phyloP scores from a whole-genome alignment of 2,113 vertebrate species.

The Canis aureus region DNA sequence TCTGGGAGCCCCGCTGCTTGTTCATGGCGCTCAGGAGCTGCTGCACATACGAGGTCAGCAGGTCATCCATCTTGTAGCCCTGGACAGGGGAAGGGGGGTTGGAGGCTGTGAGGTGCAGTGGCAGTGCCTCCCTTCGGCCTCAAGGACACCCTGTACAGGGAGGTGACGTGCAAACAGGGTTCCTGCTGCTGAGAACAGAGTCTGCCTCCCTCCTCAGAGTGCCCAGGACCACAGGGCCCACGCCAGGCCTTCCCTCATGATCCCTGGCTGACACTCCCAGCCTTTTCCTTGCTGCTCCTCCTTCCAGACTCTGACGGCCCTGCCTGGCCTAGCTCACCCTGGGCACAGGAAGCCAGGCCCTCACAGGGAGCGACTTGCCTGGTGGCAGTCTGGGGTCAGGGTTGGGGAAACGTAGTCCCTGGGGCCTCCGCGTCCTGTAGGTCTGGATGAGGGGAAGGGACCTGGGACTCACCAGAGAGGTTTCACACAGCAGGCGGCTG shows the following conservation, averaged over 20 bases:
- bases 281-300: neutral
- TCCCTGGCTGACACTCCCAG: fast-evolving
- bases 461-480: slow-evolving; percentile 93
- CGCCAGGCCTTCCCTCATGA: neutral
- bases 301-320: neutral
- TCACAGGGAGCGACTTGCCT: neutral
- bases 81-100: slow-evolving; percentile 79
- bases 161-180: neutral
- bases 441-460: neutral
- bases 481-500: slow-evolving; percentile 96
- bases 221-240: neutral
- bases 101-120: neutral
- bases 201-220: neutral
- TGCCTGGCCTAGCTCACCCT: neutral
- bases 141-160: neutral
- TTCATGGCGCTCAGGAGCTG: slow-evolving; percentile 88
- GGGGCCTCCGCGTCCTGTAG: neutral
- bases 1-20: slow-evolving; percentile 84
- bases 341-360: too few relatives aligned
- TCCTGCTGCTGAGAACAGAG: neutral
- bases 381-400: neutral
- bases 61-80: slow-evolving; percentile 99
- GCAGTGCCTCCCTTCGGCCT: neutral
- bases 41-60: slow-evolving; percentile 95
- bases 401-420: neutral